Evolutionary conservation across 2,888 invertebrate species (phyloP), one percentile per base, ranked within the genome.

Genomic region (Physocephala rufipes): DNA sequence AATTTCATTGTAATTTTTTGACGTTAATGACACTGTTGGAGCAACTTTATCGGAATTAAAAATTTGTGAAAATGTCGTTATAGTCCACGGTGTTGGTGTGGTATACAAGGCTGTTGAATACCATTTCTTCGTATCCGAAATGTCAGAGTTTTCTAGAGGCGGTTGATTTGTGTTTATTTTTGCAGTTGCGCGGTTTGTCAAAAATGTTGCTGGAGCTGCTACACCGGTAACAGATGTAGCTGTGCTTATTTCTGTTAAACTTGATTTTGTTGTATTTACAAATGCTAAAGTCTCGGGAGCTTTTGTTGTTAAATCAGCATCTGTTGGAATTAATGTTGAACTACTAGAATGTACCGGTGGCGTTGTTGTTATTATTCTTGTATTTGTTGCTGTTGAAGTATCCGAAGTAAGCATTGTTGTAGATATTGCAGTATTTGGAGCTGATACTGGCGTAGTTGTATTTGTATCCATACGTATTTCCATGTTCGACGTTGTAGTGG

Each of bases 121-220:
- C 9, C 36, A 7, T 36, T 4, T 36, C 9, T 4, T 36, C 9
- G 36, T 36, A 36, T 36, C 36, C 9, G 9, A 36, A 36, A 36
- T 36, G 4, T 9, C 36, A 9, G 36, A 36, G 36, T 36, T 36
- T 4, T n/a, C 53, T 53, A 24, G 12, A 13, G 53, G 58, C 19
- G 62, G 13, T 70, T 58, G 55, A 30, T 26, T 30, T 53, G 67
- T 64, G 51, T 63, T 69, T 65, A 61, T 62, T 2, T 45, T 9
- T 1, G n/a, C 28, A n/a, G 19, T 5, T 61, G 21, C 61, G 1
- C 1, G 26, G 26, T n/a, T 26, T 4, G n/a, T 19, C n/a, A n/a
- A n/a, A 24, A 1, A n/a, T 61, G 61, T 28, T 61, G 26, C 61
- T 28, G 19, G 1, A 1, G n/a, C 2, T 53, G 7, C 24, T 15